phyloP scores from a whole-genome alignment of 2,888 invertebrate genomes.

The Drosophila multiciliata region DNA sequence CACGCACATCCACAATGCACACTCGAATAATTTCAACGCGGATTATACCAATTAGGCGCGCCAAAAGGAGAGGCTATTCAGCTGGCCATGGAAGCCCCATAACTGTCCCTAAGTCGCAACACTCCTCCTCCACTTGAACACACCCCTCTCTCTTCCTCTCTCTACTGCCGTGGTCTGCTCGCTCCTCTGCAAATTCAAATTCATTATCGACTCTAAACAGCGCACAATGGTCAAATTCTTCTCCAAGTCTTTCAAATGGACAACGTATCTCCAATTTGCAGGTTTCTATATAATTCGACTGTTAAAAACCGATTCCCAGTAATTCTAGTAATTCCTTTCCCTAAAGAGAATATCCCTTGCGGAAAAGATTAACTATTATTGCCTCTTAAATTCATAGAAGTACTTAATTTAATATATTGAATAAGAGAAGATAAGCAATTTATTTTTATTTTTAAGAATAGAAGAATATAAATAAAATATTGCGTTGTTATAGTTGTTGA shows the following conservation, averaged over 20 bases:
- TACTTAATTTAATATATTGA: neutral
- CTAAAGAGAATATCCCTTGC: neutral
- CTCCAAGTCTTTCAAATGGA: neutral
- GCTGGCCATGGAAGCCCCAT: slow-evolving; percentile 32
- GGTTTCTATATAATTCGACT: neutral
- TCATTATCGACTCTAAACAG: slow-evolving; percentile 62
- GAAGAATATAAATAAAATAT: neutral
- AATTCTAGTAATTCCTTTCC: neutral
- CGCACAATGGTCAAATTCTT: slow-evolving; percentile 44
- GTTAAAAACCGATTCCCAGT: neutral
- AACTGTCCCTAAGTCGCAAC: slow-evolving; percentile 42
- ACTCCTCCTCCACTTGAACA: too few relatives aligned
- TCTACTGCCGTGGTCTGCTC: slow-evolving; percentile 1
- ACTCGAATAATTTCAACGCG: slow-evolving; percentile 80
- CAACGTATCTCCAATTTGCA: neutral
- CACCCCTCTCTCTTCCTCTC: neutral
- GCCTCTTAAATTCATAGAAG: neutral
- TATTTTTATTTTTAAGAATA: neutral
- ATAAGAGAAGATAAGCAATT: neutral
- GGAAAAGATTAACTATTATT: neutral
- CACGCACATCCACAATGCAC: slow-evolving; percentile 63
- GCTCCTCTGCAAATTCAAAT: slow-evolving; percentile 65
- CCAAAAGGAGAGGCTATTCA: slow-evolving; percentile 49
- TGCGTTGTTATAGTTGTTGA: neutral
- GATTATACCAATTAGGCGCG: slow-evolving; percentile 82